Base-by-base conservation (phyloP, 2,888 invertebrate species). In the Heliconius cydno region DNA sequence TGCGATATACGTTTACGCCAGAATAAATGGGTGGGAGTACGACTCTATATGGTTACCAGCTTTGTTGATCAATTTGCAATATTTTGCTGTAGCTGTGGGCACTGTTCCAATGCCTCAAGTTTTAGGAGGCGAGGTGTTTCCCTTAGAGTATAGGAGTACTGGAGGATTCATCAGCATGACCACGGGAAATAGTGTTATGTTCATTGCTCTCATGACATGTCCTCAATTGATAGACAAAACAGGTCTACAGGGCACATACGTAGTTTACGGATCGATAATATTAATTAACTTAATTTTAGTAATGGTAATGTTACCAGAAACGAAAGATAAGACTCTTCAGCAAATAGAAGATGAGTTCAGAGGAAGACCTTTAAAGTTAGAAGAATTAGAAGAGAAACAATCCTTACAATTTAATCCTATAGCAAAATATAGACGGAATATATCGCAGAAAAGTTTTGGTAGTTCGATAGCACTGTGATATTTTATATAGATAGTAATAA, bases 81-180 rank as follows among this genome's bases (percentile, higher is more conserved):
- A 95, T 71, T 92, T 95, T 22, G 94, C 96, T 15, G 93, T 96
- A 1, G 94, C 95, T 5, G 89, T 96, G 1, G 96, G 97, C 0
- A 92, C 96, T 86, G 90, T 96, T 13, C 96, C 97, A 0, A 84
- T 97, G 79, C 97, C 97, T 0, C 97, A 96, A 92, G 96, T 97
- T 7, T 95, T 97, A 90, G 96, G 96, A 60, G 97, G 97, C 0
- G 97, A 97, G 86, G 92, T 97, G 0, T 97, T 97, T 82, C 95
- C 97, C 1, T 90, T 96, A 38, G 93, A 95, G 72, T 95, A 95
- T 75, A 92, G 96, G 77, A 96, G 96, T 38, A 88, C 96, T 0
- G 97, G 96, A 2, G 95, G 96, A 2, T 96, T 96, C 0, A 90
- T 97, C 15, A 95, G 96, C 22, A 91, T 96, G 30, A 94, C 95